Evolutionary conservation across 2,113 vertebrate genomes (phyloP).

Genomic region (Cavia aperea): DNA sequence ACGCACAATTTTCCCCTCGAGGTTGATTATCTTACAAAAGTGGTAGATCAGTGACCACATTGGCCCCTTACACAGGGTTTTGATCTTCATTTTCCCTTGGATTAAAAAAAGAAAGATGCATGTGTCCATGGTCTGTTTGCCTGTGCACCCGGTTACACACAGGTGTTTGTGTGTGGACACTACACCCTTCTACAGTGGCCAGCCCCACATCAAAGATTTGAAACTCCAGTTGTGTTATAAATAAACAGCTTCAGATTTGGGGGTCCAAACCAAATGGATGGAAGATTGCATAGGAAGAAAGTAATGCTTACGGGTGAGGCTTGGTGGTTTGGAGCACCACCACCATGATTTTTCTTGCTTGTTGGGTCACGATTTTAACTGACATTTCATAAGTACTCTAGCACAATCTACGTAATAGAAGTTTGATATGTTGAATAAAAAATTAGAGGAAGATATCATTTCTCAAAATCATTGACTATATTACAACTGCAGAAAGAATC

Average conservation of each 20-base stretch:
- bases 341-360: neutral
- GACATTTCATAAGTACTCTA: neutral
- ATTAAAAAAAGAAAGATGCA: neutral
- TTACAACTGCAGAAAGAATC: neutral
- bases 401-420: neutral
- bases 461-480: neutral
- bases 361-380: neutral
- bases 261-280: neutral
- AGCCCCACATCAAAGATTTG: neutral
- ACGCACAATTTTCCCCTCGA: neutral
- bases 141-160: neutral
- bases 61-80: neutral
- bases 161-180: no score
- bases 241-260: neutral
- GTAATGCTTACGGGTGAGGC: neutral
- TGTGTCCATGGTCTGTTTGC: neutral
- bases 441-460: neutral
- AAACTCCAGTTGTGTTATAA: neutral
- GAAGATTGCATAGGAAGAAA: neutral
- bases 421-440: neutral
- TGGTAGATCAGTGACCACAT: neutral
- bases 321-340: neutral
- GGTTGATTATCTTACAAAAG: neutral
- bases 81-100: neutral
- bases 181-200: neutral